A percentile compares a stretch with the other conserved stretches of the same genome.
Evolutionary conservation across 2,113 vertebrate genomes (phyloP).

Genomic region (Cettia cetti): DNA sequence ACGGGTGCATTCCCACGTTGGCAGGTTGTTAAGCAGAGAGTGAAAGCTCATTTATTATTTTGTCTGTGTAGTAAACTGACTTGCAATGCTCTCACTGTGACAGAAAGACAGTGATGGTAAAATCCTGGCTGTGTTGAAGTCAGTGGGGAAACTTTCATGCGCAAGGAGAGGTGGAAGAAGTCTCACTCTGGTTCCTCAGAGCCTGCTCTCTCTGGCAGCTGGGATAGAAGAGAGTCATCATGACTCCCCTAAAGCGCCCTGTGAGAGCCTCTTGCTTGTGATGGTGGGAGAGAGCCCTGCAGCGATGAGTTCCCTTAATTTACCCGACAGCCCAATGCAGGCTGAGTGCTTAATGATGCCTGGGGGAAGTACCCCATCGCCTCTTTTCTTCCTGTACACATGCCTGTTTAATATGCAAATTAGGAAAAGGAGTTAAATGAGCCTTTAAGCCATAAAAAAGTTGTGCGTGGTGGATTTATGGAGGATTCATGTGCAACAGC

Average conservation of each 20-base stretch:
- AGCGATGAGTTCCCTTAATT: background rate
- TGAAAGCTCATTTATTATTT: background rate
- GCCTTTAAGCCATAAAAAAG: conserved; percentile 9
- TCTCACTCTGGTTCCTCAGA: background rate
- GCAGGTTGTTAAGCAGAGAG: background rate
- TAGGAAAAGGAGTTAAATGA: background rate
- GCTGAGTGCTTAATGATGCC: background rate
- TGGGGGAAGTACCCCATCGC: background rate
- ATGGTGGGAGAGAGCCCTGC: background rate
- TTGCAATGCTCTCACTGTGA: background rate
- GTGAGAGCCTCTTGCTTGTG: background rate
- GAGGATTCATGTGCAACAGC: background rate
- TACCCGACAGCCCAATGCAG: background rate
- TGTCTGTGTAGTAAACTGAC: background rate
- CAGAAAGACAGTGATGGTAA: background rate
- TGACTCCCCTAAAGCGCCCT: background rate
- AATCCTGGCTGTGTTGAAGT: background rate
- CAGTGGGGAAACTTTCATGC: background rate
- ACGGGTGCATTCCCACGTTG: rapidly evolving
- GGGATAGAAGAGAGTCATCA: background rate
- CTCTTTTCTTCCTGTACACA: background rate
- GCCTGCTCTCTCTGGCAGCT: background rate
- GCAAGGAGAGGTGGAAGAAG: background rate
- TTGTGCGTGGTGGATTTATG: background rate
- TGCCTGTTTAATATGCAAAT: conserved; percentile 2